Base-by-base conservation (phyloP, 2,797 vertebrate genomes). In the Sus cebifrons region DNA sequence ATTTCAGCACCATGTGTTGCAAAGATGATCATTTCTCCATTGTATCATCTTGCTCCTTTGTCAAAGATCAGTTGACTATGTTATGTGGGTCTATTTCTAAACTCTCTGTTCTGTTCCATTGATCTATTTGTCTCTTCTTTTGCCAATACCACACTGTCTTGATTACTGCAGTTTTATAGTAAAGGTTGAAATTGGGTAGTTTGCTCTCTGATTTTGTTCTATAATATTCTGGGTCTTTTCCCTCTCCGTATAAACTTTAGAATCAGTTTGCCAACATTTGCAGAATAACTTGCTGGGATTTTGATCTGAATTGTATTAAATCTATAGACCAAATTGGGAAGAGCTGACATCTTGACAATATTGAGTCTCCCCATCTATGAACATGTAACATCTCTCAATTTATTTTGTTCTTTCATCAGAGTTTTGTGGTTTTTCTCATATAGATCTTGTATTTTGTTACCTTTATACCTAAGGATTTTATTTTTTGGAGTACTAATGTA, bases 381-480 rank as follows among this genome's bases (percentile, higher is more conserved):
- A 64, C 32, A 85, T 17, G 20, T 13, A 62, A 29, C 21, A 49
- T 18, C 23, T 64, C 29, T 84, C 27, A 13, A 44, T 36, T 89
- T 60, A 32, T 89, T n/a, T 78, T 44, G 56, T 36, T 81, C 8
- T 78, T 91, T 77, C 20, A 77, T 65, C 13, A 92, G 70, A 92
- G 70, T 67, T 85, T 81, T 56, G 29, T 81, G 58, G 25, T 89
- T 86, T 89, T 85, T 8, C 25, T 91, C 68, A 71, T 86, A 32
- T 44, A 82, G 49, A 40, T 32, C 14, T 86, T 56, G 9, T 89
- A 88, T 88, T 81, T 93, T 54, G 21, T 81, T 93, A 91, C 62
- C 67, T 88, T 86, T 84, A 74, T 64, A 75, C 11, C 62, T 85
- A 86, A 64, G 29, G 36, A 73, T 82, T 82, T 84, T 11, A 6